phyloP scores from a whole-genome alignment of 2,888 invertebrate species.

The Nephrotoma guestfalica region DNA sequence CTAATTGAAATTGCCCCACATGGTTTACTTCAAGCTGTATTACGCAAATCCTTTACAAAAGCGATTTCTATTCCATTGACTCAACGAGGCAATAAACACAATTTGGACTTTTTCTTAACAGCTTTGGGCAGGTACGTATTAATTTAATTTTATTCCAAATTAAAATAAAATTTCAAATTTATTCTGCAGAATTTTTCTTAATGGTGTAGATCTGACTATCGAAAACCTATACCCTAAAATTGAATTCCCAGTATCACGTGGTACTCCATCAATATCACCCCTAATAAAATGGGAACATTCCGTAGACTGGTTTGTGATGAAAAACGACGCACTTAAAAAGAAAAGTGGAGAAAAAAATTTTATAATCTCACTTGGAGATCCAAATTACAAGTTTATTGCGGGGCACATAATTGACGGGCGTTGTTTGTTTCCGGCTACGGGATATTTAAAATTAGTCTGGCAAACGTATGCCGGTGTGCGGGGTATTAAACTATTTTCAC shows the following conservation, averaged over 20 bases:
- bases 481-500: constrained; percentile 19
- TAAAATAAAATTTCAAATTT: background rate
- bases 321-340: constrained; percentile 49
- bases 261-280: constrained; percentile 73
- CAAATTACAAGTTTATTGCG: constrained; percentile 52
- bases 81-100: constrained; percentile 39
- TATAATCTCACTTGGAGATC: constrained; percentile 43
- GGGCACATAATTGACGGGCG: constrained; percentile 69
- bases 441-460: constrained; percentile 66
- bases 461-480: constrained; percentile 58
- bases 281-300: constrained; percentile 81
- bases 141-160: no score
- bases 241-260: constrained; percentile 68
- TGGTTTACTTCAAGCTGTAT: constrained; percentile 48
- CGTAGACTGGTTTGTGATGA: constrained; percentile 58
- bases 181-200: constrained; percentile 51
- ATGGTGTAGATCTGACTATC: constrained; percentile 60
- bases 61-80: constrained; percentile 44
- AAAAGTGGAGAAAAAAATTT: constrained; percentile 50
- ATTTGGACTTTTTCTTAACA: constrained; percentile 25
- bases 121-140: constrained; percentile 35
- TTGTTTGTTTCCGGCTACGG: constrained; percentile 58
- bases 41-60: constrained; percentile 42
- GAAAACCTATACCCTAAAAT: constrained; percentile 62
- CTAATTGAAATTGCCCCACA: constrained; percentile 57